Evolutionary conservation across 2,113 vertebrate species (phyloP), one percentile per base, ranked within the genome.

Genomic region (Atrichornis clamosus): DNA sequence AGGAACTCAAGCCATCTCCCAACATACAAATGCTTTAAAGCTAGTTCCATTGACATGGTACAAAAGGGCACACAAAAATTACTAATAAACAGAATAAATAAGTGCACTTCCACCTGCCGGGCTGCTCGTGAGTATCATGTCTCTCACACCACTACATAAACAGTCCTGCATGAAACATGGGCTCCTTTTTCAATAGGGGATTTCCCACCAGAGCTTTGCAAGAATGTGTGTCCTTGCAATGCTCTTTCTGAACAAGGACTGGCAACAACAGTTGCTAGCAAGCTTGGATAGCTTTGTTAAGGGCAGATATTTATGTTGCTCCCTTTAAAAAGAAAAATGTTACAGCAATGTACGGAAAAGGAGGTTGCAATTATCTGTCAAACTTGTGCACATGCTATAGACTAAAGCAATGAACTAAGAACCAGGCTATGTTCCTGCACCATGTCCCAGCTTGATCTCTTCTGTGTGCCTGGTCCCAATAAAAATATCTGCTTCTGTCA

Each of bases 401-500:
- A 17, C 35, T 32, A 7, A 10, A 68, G 44, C 7, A 75, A 20
- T 23, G 39, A 72, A 63, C 42, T 49, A 15, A 89, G 67, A 82
- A 53, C 6, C 35, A 35, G 59, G 55, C 62, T 95, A 67, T 91
- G 87, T 53, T 88, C 63, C 62, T 21, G 5, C 33, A 44, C 41
- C 18, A 21, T 85, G 93, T 78, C 81, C 77, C 50, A 30, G 68
- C 41, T 90, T 59, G 53, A 75, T 89, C 86, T 75, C 30, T 72
- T 46, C 15, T 87, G 1, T 26, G 23, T 50, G 64, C 62, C 67
- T 90, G 72, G 63, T 95, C 89, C 73, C 74, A 69, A 50, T 76
- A 94, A 96, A 94, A 94, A 21, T 27, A 3, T 67, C 58, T 91
- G 52, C 75, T 35, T 94, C 87, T 95, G 91, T 94, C 63, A 94